Evolutionary conservation across 2,888 invertebrate genomes (phyloP).

Genomic region (Drosophila paramelanica): DNA sequence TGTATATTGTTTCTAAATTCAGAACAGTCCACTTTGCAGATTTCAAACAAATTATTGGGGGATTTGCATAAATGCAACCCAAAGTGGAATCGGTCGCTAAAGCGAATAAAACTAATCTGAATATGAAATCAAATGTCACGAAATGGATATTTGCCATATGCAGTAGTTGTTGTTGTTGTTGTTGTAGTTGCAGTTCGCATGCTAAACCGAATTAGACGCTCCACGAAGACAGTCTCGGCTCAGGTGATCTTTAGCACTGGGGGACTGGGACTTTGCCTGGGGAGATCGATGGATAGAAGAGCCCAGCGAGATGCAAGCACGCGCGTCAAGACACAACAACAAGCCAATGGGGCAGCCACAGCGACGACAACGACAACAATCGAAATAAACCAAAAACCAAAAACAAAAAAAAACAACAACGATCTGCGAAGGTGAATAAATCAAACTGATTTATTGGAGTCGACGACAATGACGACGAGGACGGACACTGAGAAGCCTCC

Average conservation of each 20-base stretch:
- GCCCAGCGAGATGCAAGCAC: constrained; percentile 64
- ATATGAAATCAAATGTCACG: constrained; percentile 79
- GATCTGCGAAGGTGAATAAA: constrained; percentile 70
- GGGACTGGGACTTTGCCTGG: constrained; percentile 15
- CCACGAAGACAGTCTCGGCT: constrained; percentile 21
- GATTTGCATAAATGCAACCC: constrained; percentile 40
- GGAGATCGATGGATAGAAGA: constrained; percentile 42
- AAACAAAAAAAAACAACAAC: constrained; percentile 34
- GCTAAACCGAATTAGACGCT: constrained; percentile 68
- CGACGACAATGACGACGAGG: constrained; percentile 69
- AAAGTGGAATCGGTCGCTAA: not conserved
- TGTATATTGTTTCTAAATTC: too few relatives aligned
- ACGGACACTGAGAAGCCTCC: constrained; percentile 33
- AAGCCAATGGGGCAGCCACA: constrained; percentile 47
- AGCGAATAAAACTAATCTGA: constrained; percentile 54
- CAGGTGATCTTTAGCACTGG: constrained; percentile 61
- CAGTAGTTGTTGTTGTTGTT: constrained; percentile 16
- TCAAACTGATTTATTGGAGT: constrained; percentile 80
- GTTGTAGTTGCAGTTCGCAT: constrained; percentile 27
- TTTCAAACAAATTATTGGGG: constrained; percentile 55
- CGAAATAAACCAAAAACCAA: constrained; percentile 54
- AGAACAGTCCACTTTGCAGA: constrained; percentile 9
- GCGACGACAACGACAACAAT: constrained; percentile 64
- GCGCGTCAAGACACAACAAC: constrained; percentile 72
- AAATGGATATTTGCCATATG: constrained; percentile 67